These are phyloP conservation scores for Condylura cristata DNA, from an alignment of 2,113 vertebrate genomes.

Conservation along the genomic window DNA sequence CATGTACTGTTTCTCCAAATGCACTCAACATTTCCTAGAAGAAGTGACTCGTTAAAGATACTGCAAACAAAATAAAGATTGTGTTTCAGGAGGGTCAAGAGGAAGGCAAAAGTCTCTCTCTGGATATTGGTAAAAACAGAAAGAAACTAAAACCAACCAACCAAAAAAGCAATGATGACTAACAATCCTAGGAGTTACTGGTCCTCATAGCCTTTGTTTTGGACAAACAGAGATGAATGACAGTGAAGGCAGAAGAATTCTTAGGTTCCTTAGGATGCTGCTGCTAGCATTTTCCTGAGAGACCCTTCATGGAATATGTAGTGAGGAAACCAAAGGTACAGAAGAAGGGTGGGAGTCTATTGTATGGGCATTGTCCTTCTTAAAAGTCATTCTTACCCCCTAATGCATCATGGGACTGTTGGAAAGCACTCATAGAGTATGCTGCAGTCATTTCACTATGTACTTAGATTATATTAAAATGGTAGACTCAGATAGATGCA, in stretches of 20 bases:
- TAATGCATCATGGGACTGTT: not conserved
- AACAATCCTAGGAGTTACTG: not conserved
- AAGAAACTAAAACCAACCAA: not conserved
- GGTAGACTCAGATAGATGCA: slow-evolving; percentile 40
- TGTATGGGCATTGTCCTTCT: not conserved
- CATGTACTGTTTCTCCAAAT: not conserved
- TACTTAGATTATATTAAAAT: not conserved
- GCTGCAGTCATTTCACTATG: slow-evolving; percentile 24
- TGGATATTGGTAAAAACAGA: not conserved
- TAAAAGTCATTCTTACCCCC: not conserved
- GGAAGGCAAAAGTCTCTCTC: not conserved
- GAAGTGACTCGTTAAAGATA: not conserved
- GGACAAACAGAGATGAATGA: not conserved
- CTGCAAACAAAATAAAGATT: not conserved
- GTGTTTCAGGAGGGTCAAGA: not conserved
- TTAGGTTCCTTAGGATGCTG: not conserved
- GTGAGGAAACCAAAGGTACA: not conserved
- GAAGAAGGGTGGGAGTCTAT: not conserved
- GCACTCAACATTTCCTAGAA: not conserved
- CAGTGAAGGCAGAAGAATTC: not conserved
- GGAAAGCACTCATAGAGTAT: slow-evolving; percentile 15
- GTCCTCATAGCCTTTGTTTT: not conserved
- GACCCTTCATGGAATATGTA: not conserved
- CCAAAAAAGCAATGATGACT: not conserved
- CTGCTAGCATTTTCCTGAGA: not conserved